Conservation (phyloP, 2,113 vertebrate genomes). For the Conger conger region DNA sequence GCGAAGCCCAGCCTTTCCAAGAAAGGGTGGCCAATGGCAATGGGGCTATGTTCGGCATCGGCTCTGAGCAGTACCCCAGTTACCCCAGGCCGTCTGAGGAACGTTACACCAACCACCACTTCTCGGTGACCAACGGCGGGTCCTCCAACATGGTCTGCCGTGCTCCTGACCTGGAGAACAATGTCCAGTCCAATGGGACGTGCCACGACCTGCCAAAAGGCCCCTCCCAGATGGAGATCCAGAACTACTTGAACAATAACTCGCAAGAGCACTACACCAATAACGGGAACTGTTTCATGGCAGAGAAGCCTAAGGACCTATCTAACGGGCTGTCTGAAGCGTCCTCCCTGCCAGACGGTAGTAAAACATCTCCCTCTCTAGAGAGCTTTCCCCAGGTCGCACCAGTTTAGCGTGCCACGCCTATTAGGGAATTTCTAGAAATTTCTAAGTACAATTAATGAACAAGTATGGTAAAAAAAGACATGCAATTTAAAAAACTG, state of each 20-base stretch:
- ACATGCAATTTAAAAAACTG: slow-evolving; percentile 34
- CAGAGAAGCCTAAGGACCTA: slow-evolving; percentile 78
- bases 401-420: slow-evolving; percentile 76
- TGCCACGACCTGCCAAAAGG: slow-evolving; percentile 76
- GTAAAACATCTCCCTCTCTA: slow-evolving; percentile 86
- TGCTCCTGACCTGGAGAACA: slow-evolving; percentile 77
- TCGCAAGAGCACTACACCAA: slow-evolving; percentile 79
- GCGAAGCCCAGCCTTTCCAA: slow-evolving; percentile 69
- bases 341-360: slow-evolving; percentile 80
- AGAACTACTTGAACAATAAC: slow-evolving; percentile 91
- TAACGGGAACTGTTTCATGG: slow-evolving; percentile 69
- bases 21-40: slow-evolving; percentile 79
- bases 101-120: slow-evolving; percentile 72
- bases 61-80: slow-evolving; percentile 80
- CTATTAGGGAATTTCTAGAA: slow-evolving; percentile 39
- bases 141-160: slow-evolving; percentile 79
- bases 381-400: slow-evolving; percentile 77
- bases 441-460: not conserved
- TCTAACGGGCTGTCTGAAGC: slow-evolving; percentile 79
- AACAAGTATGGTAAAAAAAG: slow-evolving; percentile 18
- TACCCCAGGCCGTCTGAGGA: slow-evolving; percentile 59
- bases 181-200: slow-evolving; percentile 69
- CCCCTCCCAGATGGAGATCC: slow-evolving; percentile 82
- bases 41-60: slow-evolving; percentile 73
- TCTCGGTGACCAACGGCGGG: slow-evolving; percentile 68